Conservation (phyloP, 2,888 invertebrate genomes). For the Microctonus hyperodae region DNA sequence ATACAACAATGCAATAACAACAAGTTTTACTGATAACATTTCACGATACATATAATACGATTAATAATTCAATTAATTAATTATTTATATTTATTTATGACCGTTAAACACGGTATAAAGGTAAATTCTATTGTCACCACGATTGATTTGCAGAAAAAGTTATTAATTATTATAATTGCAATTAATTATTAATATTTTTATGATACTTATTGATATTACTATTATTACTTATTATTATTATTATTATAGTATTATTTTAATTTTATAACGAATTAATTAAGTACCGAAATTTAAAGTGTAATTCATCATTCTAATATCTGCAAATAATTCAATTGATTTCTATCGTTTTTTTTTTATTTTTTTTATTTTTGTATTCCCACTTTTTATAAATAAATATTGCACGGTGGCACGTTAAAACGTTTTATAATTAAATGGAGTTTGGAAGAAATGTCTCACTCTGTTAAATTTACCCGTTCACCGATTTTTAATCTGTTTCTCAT, state of each 20-base stretch:
- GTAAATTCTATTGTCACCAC: conserved; percentile 60
- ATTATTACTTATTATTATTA: conserved; percentile 28
- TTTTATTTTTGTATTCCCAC: background rate
- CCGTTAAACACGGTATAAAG: conserved; percentile 51
- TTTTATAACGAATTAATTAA: conserved; percentile 17
- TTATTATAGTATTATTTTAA: conserved; percentile 28
- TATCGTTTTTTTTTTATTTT: background rate
- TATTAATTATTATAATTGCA: conserved; percentile 34
- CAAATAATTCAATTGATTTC: conserved; percentile 2
- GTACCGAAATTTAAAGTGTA: conserved; percentile 11
- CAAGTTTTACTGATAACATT: conserved; percentile 40
- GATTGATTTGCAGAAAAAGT: conserved; percentile 54
- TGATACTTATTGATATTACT: conserved; percentile 27
- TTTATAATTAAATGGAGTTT: conserved; percentile 24
- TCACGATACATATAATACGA: conserved; percentile 38
- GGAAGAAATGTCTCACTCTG: background rate
- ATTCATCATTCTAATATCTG: conserved; percentile 28
- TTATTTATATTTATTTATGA: conserved; percentile 22
- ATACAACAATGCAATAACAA: conserved; percentile 49
- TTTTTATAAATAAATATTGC: conserved; percentile 15
- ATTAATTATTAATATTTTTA: conserved; percentile 28
- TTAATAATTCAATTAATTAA: conserved; percentile 34
- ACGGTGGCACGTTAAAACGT: conserved; percentile 17
- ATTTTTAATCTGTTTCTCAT: background rate
- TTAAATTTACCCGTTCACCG: conserved; percentile 1